Evolutionary conservation across 1,140 invertebrate species (phyloP).

Genomic region (Dreissena rostriformis): DNA sequence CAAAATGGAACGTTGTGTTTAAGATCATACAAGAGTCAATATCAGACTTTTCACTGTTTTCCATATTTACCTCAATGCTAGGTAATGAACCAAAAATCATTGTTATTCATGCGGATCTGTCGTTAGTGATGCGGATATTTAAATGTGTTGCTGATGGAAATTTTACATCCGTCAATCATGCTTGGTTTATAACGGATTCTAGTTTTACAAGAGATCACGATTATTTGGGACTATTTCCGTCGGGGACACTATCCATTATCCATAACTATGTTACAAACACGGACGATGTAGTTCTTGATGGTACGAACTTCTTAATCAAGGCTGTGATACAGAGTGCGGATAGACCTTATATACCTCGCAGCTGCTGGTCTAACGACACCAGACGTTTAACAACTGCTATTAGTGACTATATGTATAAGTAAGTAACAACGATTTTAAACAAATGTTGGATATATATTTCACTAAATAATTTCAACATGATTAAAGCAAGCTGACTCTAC

Average conservation of each 20-base stretch:
- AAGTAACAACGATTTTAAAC: slow-evolving; percentile 19
- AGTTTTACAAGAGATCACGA: slow-evolving; percentile 67
- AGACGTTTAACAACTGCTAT: slow-evolving; percentile 6
- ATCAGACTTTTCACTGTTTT: slow-evolving; percentile 49
- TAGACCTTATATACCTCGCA: slow-evolving; percentile 10
- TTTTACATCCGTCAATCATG: slow-evolving; percentile 60
- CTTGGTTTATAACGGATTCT: slow-evolving; percentile 76
- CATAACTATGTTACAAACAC: slow-evolving; percentile 66
- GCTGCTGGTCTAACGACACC: slow-evolving; percentile 45
- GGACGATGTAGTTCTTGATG: slow-evolving; percentile 69
- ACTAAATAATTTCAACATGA: too few species aligned
- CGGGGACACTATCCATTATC: slow-evolving; percentile 67
- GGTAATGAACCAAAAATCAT: slow-evolving; percentile 67
- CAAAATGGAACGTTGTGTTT: slow-evolving; percentile 69
- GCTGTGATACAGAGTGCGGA: slow-evolving; percentile 57
- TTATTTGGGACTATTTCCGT: slow-evolving; percentile 60
- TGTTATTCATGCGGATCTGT: slow-evolving; percentile 67
- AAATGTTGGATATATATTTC: too few species aligned
- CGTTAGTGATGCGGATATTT: slow-evolving; percentile 67
- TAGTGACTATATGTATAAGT: slow-evolving; percentile 57
- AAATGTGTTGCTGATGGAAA: slow-evolving; percentile 49
- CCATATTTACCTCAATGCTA: slow-evolving; percentile 51
- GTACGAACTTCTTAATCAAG: slow-evolving; percentile 63
- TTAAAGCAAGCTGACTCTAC: too few species aligned
- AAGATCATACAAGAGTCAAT: slow-evolving; percentile 62